Percentiles rank a stretch among this genome's conserved stretches.
Conservation (phyloP, 2,797 vertebrate species). For the Cossypha polioptera region DNA sequence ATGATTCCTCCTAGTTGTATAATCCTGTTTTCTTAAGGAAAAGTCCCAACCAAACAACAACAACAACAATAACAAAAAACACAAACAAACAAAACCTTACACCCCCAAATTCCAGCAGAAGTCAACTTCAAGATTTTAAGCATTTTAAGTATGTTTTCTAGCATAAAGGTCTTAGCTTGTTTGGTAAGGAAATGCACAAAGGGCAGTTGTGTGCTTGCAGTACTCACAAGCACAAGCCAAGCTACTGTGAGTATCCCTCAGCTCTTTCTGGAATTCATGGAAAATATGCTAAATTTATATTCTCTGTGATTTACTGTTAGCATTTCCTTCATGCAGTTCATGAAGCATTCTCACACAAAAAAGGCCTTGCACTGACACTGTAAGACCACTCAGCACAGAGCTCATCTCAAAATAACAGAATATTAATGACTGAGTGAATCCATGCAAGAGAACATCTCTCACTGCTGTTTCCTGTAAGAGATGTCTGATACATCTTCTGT, state of each 20-base stretch:
- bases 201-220: not conserved
- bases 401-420: not conserved
- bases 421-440: not conserved
- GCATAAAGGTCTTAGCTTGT: not conserved
- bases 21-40: not conserved
- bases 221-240: not conserved
- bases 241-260: not conserved
- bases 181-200: not conserved
- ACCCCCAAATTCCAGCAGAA: not conserved
- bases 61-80: not conserved
- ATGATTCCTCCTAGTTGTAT: not conserved
- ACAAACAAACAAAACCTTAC: not conserved
- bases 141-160: not conserved
- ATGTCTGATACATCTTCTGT: not conserved
- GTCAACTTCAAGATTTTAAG: not conserved
- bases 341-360: not conserved
- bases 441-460: rapidly evolving
- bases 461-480: not conserved
- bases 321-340: not conserved
- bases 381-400: not conserved
- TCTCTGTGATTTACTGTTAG: not conserved
- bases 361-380: not conserved
- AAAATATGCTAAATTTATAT: not conserved
- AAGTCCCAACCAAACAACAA: not conserved
- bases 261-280: not conserved